Percentiles rank a stretch among this genome's conserved stretches.
These are phyloP conservation scores for Chauna torquata DNA, from an alignment of 2,113 vertebrate species.

Conservation along the genomic window DNA sequence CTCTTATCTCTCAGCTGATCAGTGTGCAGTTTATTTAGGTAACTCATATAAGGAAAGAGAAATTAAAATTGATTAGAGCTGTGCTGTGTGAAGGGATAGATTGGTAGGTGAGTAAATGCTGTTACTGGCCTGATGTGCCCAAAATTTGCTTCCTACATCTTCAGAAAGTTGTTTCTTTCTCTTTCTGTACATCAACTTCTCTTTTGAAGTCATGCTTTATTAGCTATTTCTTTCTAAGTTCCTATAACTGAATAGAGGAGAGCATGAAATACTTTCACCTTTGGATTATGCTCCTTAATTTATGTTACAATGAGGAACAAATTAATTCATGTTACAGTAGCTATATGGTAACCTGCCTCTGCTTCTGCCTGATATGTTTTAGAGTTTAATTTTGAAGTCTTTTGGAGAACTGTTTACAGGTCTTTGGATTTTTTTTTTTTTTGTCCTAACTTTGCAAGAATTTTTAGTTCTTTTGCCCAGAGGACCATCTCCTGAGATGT, in stretches of 20 bases:
- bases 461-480: neutral
- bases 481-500: neutral
- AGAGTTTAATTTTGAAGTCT: neutral
- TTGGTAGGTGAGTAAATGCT: neutral
- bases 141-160: neutral
- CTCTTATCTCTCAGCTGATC: neutral
- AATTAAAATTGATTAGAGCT: neutral
- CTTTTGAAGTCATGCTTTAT: slow-evolving; percentile 17
- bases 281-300: slow-evolving; percentile 12
- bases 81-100: neutral
- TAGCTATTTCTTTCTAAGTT: neutral
- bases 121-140: neutral
- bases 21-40: neutral
- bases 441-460: neutral
- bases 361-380: neutral
- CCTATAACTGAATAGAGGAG: slow-evolving; percentile 17
- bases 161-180: slow-evolving; percentile 11
- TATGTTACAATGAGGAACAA: neutral
- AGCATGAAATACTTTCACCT: slow-evolving; percentile 24
- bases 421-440: neutral
- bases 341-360: neutral
- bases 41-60: neutral
- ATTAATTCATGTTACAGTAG: neutral
- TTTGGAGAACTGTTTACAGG: neutral
- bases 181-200: neutral